These are phyloP conservation scores for Drosophila anceps DNA, from an alignment of 2,888 invertebrate genomes.

Conservation along the genomic window DNA sequence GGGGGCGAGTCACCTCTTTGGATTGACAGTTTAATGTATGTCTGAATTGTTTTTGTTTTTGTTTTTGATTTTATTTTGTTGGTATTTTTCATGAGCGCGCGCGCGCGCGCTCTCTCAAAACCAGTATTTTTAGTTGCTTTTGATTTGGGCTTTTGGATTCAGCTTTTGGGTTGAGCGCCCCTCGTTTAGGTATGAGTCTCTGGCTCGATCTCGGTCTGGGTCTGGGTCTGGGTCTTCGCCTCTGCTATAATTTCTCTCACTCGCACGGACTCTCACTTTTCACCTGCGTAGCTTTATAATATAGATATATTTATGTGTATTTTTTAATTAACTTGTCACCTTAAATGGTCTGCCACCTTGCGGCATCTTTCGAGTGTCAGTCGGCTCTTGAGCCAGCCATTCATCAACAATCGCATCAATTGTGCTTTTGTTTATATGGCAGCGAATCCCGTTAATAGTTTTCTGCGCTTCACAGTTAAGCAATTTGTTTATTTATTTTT, in stretches of 20 bases:
- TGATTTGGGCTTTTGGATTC: conserved; percentile 17
- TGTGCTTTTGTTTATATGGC: conserved; percentile 12
- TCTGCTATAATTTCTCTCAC: conserved; percentile 74
- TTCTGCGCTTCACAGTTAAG: conserved; percentile 35
- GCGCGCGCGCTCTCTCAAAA: conserved; percentile 45
- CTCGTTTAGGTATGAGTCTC: conserved; percentile 23
- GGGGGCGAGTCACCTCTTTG: conserved; percentile 31
- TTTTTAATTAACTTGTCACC: conserved; percentile 60
- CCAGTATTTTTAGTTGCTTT: conserved; percentile 63
- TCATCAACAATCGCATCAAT: conserved; percentile 6
- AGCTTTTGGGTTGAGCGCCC: background rate
- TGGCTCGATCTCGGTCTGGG: conserved; percentile 16
- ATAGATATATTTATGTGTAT: conserved; percentile 20
- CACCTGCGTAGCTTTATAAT: conserved; percentile 21
- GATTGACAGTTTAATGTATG: conserved; percentile 61
- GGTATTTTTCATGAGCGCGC: conserved; percentile 20
- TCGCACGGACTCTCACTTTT: conserved; percentile 79
- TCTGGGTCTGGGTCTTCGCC: conserved; percentile 37
- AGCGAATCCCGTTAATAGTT: conserved; percentile 5
- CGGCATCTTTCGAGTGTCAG: conserved; percentile 22
- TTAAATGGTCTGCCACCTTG: conserved; percentile 54
- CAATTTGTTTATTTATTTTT: conserved; percentile 23
- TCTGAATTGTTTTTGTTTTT: conserved; percentile 39
- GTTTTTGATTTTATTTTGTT: conserved; percentile 1
- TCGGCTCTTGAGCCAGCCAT: background rate